A percentile compares a stretch with the other conserved stretches of the same genome.
Conservation (phyloP, 2,888 invertebrate species). For the Clitarchus hookeri region DNA sequence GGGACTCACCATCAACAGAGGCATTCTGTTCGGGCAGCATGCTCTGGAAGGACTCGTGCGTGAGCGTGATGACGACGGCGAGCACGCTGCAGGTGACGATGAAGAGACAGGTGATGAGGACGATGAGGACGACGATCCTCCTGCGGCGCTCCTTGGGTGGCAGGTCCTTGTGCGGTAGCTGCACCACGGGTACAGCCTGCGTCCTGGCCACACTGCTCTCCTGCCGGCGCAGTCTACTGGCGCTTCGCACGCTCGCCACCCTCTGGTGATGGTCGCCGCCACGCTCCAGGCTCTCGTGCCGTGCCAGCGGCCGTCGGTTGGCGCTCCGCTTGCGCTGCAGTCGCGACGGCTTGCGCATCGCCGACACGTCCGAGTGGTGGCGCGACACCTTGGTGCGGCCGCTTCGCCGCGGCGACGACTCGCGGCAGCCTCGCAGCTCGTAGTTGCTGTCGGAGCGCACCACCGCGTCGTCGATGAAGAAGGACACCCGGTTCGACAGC, state of each 20-base stretch:
- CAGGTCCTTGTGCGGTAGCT: constrained; percentile 39
- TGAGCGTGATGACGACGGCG: constrained; percentile 77
- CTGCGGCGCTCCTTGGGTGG: constrained; percentile 63
- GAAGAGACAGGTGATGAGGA: constrained; percentile 68
- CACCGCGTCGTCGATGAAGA: constrained; percentile 39
- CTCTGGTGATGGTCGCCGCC: constrained; percentile 43
- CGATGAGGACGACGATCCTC: constrained; percentile 70
- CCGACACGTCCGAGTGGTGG: constrained; percentile 25
- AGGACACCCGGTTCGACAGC: constrained; percentile 39
- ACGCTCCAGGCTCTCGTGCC: constrained; percentile 28
- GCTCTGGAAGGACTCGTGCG: constrained; percentile 62
- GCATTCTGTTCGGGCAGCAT: neutral
- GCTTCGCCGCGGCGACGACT: neutral
- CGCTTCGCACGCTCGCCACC: neutral
- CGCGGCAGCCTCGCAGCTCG: constrained; percentile 6
- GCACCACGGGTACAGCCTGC: neutral
- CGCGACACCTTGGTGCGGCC: constrained; percentile 18
- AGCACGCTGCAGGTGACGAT: constrained; percentile 72
- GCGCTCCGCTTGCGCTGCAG: constrained; percentile 28
- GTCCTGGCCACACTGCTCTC: constrained; percentile 17
- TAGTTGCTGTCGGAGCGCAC: constrained; percentile 14
- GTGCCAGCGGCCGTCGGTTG: constrained; percentile 16
- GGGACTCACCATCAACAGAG: neutral
- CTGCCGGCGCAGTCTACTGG: neutral
- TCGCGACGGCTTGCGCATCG: neutral